phyloP scores from a whole-genome alignment of 2,113 vertebrate species.

The Ailuropoda melanoleuca region DNA sequence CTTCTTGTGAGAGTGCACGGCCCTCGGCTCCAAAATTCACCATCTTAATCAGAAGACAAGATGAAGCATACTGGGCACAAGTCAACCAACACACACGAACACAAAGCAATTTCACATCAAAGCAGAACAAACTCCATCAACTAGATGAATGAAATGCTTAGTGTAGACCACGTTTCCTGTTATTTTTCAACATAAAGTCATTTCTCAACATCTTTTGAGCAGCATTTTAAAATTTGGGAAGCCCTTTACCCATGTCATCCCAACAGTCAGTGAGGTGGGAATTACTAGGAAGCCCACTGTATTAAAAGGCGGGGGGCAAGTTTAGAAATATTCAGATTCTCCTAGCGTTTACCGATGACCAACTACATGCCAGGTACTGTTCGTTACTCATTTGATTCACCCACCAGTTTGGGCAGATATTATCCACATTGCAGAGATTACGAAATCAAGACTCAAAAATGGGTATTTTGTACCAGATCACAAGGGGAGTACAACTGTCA shows the following conservation, averaged over 20 bases:
- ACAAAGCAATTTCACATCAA: not conserved
- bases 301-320: not conserved
- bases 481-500: not conserved
- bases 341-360: not conserved
- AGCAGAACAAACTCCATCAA: constrained; percentile 3
- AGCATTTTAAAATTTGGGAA: not conserved
- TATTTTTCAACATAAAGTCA: not conserved
- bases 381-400: not conserved
- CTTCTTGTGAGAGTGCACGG: not conserved
- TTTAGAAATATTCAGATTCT: constrained; percentile 16
- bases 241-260: not conserved
- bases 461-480: not conserved
- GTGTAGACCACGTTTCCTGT: not conserved
- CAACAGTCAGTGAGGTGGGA: not conserved
- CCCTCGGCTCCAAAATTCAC: not conserved
- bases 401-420: not conserved
- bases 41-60: not conserved
- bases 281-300: not conserved
- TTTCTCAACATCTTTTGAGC: not conserved
- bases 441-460: not conserved
- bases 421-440: constrained; percentile 8
- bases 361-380: not conserved
- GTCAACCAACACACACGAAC: not conserved
- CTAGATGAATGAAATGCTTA: not conserved
- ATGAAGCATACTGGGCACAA: not conserved